These are phyloP conservation scores for Notarius lentiginosus DNA, from an alignment of 2,113 vertebrate genomes.

Conservation along the genomic window DNA sequence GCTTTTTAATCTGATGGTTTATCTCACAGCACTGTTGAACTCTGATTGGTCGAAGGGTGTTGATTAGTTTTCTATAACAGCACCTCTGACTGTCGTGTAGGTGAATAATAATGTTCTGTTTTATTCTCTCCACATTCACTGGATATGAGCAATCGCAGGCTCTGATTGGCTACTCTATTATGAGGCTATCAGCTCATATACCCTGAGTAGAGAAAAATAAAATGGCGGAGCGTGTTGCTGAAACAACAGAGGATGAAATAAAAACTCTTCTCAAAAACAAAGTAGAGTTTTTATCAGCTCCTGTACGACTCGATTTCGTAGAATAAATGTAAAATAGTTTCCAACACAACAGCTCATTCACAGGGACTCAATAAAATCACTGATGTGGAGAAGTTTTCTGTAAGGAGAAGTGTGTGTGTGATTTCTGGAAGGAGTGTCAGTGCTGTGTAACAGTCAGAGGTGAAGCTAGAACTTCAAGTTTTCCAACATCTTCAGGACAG, in stretches of 20 bases:
- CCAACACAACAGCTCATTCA: neutral
- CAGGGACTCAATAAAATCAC: too few species aligned
- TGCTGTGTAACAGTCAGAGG: neutral
- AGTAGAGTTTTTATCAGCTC: too few species aligned
- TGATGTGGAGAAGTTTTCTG: neutral
- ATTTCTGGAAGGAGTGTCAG: neutral
- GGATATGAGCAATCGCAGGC: too few species aligned
- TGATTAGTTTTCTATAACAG: neutral
- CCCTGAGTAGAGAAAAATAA: too few species aligned
- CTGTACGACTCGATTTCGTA: too few species aligned
- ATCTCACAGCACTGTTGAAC: neutral
- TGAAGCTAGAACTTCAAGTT: neutral
- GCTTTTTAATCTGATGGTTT: neutral
- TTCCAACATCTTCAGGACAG: neutral
- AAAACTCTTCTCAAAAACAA: too few species aligned
- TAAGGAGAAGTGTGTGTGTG: neutral
- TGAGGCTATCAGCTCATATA: too few species aligned
- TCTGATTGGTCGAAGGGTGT: neutral
- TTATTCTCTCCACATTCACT: too few species aligned
- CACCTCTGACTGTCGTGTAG: neutral
- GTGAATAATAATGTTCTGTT: neutral
- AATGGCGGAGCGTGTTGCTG: too few species aligned
- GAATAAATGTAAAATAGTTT: neutral
- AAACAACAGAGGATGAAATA: too few species aligned
- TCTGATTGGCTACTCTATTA: too few species aligned